A percentile compares a stretch with the other conserved stretches of the same genome.
phyloP scores from a whole-genome alignment of 2,888 invertebrate species.

The Mythimna loreyi region DNA sequence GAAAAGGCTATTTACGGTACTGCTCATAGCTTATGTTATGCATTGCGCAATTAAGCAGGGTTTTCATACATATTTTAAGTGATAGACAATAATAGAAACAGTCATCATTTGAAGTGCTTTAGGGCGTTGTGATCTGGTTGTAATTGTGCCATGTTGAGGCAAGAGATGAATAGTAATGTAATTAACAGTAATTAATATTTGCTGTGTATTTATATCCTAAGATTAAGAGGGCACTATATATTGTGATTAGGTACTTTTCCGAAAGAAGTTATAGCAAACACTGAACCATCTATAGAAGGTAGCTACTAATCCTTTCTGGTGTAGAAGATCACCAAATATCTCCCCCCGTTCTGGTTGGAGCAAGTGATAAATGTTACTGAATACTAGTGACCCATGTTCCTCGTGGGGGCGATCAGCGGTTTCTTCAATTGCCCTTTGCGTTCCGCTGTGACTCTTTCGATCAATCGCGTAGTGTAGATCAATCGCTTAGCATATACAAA shows the following conservation, averaged over 20 bases:
- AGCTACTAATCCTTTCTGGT: not conserved
- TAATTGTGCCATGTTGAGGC: constrained; percentile 60
- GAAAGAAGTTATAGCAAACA: not conserved
- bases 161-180: constrained; percentile 35
- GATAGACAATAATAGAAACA: constrained; percentile 63
- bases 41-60: constrained; percentile 28
- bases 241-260: constrained; percentile 4
- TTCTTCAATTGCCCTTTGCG: no score
- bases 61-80: constrained; percentile 39
- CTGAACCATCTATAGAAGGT: not conserved
- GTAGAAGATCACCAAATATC: no score
- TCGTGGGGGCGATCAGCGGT: no score
- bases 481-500: no score
- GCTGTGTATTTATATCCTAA: constrained; percentile 33
- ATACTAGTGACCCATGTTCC: not conserved
- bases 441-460: not conserved
- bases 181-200: constrained; percentile 26
- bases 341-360: no score
- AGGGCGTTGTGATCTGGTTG: constrained; percentile 57
- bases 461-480: no score
- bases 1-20: no score
- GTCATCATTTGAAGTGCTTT: constrained; percentile 41
- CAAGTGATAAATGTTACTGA: no score
- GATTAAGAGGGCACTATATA: constrained; percentile 26
- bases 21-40: no score